Evolutionary conservation across 2,113 vertebrate species (phyloP).

Genomic region (Ginglymostoma cirratum): DNA sequence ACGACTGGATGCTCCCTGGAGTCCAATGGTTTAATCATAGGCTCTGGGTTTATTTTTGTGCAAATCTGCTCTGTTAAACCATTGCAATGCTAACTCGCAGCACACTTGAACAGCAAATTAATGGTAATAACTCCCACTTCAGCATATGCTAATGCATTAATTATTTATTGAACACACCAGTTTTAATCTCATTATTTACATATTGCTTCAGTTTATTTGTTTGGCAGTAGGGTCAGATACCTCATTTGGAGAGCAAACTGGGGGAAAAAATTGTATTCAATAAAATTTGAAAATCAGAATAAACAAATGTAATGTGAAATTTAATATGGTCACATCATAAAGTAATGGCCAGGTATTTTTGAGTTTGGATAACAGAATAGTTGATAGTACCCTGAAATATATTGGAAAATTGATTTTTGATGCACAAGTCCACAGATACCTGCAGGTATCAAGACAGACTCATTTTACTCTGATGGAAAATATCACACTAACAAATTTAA

Average conservation of each 20-base stretch:
- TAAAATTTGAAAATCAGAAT: neutral
- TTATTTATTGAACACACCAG: neutral
- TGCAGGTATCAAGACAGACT: neutral
- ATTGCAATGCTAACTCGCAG: neutral
- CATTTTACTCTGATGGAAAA: neutral
- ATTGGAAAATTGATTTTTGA: neutral
- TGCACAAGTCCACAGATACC: neutral
- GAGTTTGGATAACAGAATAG: neutral
- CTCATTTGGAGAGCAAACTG: neutral
- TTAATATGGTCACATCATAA: neutral
- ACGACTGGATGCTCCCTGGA: neutral
- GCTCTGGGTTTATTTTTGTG: neutral
- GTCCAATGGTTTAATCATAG: conserved; percentile 14
- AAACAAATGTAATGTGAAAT: neutral
- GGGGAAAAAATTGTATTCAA: neutral
- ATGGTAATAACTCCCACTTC: neutral
- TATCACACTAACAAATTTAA: neutral
- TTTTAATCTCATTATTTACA: neutral
- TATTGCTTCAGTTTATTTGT: neutral
- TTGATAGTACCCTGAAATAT: neutral
- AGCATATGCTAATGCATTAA: conserved; percentile 4
- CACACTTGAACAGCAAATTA: conserved; percentile 7
- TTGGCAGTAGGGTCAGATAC: neutral
- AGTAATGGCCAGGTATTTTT: neutral
- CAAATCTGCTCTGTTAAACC: neutral